A percentile compares a stretch with the other conserved stretches of the same genome.
These are phyloP conservation scores for Troglohyphantes excavatus DNA, from an alignment of 2,888 invertebrate genomes.

Conservation along the genomic window DNA sequence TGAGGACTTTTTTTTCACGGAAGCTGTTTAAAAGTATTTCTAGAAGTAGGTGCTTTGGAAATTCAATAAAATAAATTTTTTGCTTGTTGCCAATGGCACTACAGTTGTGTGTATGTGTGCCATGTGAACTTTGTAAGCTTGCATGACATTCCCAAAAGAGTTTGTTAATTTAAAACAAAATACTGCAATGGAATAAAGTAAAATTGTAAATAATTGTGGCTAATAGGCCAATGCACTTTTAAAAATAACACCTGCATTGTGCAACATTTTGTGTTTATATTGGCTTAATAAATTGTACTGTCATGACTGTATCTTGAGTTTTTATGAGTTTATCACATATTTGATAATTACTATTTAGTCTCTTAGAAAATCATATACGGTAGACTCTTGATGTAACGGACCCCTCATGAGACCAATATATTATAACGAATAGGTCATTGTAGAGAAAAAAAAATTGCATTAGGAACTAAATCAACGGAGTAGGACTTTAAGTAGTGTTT, in stretches of 20 bases:
- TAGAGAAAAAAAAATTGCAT: no score
- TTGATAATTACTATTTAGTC: no score
- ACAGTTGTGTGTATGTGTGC: constrained; percentile 23
- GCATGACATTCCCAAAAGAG: constrained; percentile 41
- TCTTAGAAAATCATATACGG: no score
- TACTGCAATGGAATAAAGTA: constrained; percentile 61
- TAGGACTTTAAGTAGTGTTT: no score
- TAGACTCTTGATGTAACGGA: no score
- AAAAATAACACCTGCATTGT: constrained; percentile 74
- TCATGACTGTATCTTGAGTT: constrained; percentile 62
- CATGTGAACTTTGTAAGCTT: constrained; percentile 49
- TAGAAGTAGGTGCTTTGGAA: constrained; percentile 57
- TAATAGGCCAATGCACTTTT: constrained; percentile 74
- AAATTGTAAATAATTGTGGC: constrained; percentile 77
- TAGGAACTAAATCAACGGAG: no score
- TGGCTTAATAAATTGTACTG: constrained; percentile 78
- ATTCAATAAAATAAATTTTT: constrained; percentile 32
- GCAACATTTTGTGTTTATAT: constrained; percentile 77
- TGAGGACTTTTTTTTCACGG: constrained; percentile 33
- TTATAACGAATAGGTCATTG: no score
- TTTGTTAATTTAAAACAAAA: constrained; percentile 49
- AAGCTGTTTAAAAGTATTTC: constrained; percentile 58
- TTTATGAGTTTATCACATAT: no score
- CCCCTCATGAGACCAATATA: no score
- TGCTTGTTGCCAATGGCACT: constrained; percentile 35